A percentile compares a stretch with the other conserved stretches of the same genome.
Evolutionary conservation across 2,797 vertebrate species (phyloP).

Genomic region (Mycteria americana): DNA sequence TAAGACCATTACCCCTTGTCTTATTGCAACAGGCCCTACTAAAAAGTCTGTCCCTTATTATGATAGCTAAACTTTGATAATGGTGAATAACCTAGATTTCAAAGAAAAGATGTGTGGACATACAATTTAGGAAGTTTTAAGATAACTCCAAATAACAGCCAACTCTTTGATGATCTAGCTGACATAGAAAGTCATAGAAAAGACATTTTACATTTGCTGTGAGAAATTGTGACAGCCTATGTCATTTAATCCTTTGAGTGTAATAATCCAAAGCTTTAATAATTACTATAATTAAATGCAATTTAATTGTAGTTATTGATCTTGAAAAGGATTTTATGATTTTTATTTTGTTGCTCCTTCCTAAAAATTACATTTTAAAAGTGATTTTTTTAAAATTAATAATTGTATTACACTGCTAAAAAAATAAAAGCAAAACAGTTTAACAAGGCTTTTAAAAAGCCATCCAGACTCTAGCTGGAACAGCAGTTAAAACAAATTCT

Average conservation of each 20-base stretch:
- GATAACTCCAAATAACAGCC: not conserved
- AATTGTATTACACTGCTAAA: not conserved
- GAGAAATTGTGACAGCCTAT: not conserved
- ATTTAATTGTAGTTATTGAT: not conserved
- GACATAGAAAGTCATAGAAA: not conserved
- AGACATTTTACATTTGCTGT: not conserved
- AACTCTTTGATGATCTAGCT: not conserved
- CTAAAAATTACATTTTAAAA: not conserved
- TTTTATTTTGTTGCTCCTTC: not conserved
- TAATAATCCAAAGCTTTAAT: not conserved
- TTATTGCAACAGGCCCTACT: not conserved
- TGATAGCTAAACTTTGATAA: not conserved
- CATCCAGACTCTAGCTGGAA: not conserved
- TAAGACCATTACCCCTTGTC: not conserved
- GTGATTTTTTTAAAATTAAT: not conserved
- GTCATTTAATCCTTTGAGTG: not conserved
- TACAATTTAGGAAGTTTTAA: not conserved
- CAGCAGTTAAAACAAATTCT: not conserved
- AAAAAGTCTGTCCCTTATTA: not conserved
- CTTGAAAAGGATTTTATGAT: not conserved
- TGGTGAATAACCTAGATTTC: constrained; percentile 2
- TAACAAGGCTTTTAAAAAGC: not conserved
- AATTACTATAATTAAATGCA: not conserved
- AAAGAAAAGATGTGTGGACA: not conserved
- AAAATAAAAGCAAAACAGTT: not conserved